A percentile compares a stretch with the other conserved stretches of the same genome.
These are phyloP conservation scores for Hyperoplus immaculatus DNA, from an alignment of 2,797 vertebrate genomes.

Conservation along the genomic window DNA sequence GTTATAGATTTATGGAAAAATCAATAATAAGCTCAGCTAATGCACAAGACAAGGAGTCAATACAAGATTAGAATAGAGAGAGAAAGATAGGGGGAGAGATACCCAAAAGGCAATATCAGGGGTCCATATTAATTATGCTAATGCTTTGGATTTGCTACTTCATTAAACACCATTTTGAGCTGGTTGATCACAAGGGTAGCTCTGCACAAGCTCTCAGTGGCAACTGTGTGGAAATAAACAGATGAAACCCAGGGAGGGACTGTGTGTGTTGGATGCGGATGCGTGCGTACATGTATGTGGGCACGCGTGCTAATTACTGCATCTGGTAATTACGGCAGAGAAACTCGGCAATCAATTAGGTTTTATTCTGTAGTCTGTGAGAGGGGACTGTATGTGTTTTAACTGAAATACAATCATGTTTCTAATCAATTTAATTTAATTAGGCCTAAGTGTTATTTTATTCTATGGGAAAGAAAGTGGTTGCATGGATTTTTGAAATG, in stretches of 20 bases:
- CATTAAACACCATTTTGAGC: constrained; percentile 83
- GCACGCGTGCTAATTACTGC: constrained; percentile 72
- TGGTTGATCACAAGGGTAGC: constrained; percentile 71
- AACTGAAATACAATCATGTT: constrained; percentile 5
- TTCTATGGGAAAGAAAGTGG: constrained; percentile 25
- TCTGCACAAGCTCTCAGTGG: constrained; percentile 52
- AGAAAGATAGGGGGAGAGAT: constrained; percentile 19
- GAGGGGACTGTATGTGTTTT: constrained; percentile 8
- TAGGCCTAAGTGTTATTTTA: background rate
- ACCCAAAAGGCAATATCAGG: constrained; percentile 70
- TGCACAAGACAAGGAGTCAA: constrained; percentile 60
- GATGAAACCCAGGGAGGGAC: constrained; percentile 38
- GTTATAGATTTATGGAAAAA: constrained; percentile 67
- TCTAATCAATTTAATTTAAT: background rate
- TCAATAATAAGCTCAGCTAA: constrained; percentile 64
- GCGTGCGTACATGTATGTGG: constrained; percentile 23
- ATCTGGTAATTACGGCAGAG: constrained; percentile 75
- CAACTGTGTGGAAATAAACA: constrained; percentile 50
- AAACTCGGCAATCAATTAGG: constrained; percentile 71
- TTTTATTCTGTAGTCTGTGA: constrained; percentile 25
- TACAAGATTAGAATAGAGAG: constrained; percentile 55
- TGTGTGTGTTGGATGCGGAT: constrained; percentile 14
- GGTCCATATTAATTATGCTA: constrained; percentile 81
- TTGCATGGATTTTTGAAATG: background rate
- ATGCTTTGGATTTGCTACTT: constrained; percentile 84